Percentiles rank a stretch among this genome's conserved stretches.
phyloP scores from a whole-genome alignment of 1,140 invertebrate species.

The Centruroides vittatus region DNA sequence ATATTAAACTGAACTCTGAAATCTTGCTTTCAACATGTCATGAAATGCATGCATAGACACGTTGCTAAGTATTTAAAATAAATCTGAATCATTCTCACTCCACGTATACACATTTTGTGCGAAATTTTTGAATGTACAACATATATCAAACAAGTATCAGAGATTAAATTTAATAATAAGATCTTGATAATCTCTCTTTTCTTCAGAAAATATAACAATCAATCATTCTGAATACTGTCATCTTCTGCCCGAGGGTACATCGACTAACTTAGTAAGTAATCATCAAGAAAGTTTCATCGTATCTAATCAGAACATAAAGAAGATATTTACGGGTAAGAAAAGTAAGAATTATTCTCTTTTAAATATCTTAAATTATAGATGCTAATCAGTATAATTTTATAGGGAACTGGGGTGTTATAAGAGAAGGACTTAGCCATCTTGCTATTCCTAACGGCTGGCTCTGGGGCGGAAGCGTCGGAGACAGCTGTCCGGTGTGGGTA shows the following conservation, averaged over 20 bases:
- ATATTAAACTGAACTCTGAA: too few species aligned
- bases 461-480: conserved; percentile 58
- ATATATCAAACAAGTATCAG: too few species aligned
- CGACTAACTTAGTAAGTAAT: conserved; percentile 24
- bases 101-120: too few species aligned
- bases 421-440: conserved; percentile 51
- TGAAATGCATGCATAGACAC: too few species aligned
- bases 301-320: conserved; percentile 25
- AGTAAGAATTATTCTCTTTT: neutral
- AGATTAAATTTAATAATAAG: too few species aligned
- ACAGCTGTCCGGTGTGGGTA: conserved; percentile 54
- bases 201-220: too few species aligned
- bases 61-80: too few species aligned
- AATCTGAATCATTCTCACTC: too few species aligned
- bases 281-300: conserved; percentile 27
- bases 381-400: conserved; percentile 7
- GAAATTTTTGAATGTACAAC: too few species aligned
- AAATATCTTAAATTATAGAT: too few species aligned
- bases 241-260: conserved; percentile 23
- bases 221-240: conserved; percentile 18
- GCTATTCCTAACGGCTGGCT: conserved; percentile 64
- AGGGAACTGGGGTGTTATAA: conserved; percentile 46
- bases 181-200: too few species aligned
- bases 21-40: too few species aligned
- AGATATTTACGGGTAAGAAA: conserved; percentile 27